Conservation (phyloP, 2,113 vertebrate genomes). For the Scartelaos histophorus region DNA sequence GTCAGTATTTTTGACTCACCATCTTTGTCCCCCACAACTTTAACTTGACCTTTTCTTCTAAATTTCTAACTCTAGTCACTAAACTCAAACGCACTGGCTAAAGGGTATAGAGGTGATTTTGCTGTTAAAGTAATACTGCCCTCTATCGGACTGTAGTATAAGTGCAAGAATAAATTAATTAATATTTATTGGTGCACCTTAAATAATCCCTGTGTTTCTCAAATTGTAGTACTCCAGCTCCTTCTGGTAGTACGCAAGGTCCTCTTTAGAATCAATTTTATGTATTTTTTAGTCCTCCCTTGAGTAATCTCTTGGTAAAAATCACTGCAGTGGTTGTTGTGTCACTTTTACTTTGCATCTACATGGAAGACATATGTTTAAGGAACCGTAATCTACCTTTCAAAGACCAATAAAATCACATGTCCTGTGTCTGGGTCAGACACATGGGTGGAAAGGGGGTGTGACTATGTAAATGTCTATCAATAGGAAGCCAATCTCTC, state of each 20-base stretch:
- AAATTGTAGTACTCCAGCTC: no score
- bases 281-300: no score
- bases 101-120: not conserved
- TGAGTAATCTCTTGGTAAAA: no score
- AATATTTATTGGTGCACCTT: no score
- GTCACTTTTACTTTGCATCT: not conserved
- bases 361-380: not conserved
- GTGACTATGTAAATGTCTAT: constrained; percentile 48
- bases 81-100: not conserved
- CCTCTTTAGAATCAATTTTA: not conserved
- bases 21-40: not conserved
- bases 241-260: no score
- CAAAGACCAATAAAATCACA: not conserved
- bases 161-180: constrained; percentile 8
- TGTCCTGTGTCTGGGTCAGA: not conserved
- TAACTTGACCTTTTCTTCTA: no score
- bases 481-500: constrained; percentile 42
- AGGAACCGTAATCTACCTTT: not conserved
- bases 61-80: not conserved
- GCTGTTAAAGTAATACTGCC: constrained; percentile 37
- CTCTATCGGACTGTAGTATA: not conserved
- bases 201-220: not conserved
- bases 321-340: no score
- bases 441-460: constrained; percentile 19
- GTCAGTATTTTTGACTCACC: no score